These are phyloP conservation scores for Drosophila fuyamai DNA, from an alignment of 1,140 invertebrate genomes.

Conservation along the genomic window DNA sequence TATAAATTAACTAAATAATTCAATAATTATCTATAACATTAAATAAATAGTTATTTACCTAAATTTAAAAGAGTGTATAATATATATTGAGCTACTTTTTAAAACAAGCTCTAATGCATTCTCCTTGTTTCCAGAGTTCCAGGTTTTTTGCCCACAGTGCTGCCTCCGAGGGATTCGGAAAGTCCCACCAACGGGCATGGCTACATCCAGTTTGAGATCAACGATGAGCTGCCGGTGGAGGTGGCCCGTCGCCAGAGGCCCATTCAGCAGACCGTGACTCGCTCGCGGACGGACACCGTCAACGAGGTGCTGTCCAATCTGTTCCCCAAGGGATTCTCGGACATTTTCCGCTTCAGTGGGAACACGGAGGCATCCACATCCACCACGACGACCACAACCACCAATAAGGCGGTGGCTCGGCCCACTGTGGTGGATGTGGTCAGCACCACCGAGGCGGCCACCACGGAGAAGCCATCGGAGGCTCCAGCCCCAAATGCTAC, in stretches of 20 bases:
- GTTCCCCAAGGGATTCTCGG: slow-evolving; percentile 78
- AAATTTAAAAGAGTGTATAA: too few species aligned
- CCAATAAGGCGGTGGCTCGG: slow-evolving; percentile 22
- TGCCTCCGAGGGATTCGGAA: slow-evolving; percentile 6
- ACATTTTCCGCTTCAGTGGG: slow-evolving; percentile 78
- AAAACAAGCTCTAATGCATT: too few species aligned
- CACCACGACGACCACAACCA: slow-evolving; percentile 42
- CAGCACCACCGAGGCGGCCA: slow-evolving; percentile 6
- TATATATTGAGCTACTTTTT: too few species aligned
- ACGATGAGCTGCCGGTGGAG: slow-evolving; percentile 46
- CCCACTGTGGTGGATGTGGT: slow-evolving; percentile 17
- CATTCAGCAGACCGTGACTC: slow-evolving; percentile 26
- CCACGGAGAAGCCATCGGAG: not conserved
- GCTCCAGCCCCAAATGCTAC: slow-evolving; percentile 38
- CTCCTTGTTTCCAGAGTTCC: slow-evolving; percentile 18
- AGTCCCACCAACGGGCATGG: slow-evolving; percentile 62
- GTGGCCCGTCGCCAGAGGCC: slow-evolving; percentile 19
- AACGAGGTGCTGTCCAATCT: slow-evolving; percentile 77
- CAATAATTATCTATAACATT: too few species aligned
- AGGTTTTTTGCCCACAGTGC: slow-evolving; percentile 47
- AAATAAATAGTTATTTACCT: too few species aligned
- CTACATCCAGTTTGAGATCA: slow-evolving; percentile 76
- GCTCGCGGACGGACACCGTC: slow-evolving; percentile 60
- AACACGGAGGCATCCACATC: slow-evolving; percentile 29
- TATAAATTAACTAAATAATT: too few species aligned